phyloP scores from a whole-genome alignment of 2,113 vertebrate species.

The Arvicanthis niloticus region DNA sequence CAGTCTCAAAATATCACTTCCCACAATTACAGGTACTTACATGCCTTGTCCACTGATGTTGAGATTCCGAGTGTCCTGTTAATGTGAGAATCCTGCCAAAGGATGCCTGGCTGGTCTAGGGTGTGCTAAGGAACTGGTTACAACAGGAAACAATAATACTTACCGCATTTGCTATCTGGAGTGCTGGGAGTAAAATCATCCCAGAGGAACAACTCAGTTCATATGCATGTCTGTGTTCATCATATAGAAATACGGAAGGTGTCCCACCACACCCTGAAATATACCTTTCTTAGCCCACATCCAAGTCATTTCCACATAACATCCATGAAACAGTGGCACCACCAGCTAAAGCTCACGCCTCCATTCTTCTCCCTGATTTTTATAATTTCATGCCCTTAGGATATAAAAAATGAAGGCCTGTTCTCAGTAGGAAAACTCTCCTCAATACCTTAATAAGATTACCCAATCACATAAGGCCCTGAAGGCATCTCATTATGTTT shows the following conservation, averaged over 20 bases:
- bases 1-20: constrained; percentile 13
- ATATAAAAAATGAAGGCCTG: background rate
- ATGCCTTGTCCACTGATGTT: background rate
- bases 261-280: background rate
- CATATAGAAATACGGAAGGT: background rate
- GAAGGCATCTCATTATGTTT: background rate
- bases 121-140: background rate
- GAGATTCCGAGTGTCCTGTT: background rate
- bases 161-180: background rate
- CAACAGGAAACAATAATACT: too few relatives aligned
- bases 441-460: background rate
- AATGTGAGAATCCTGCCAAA: background rate
- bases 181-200: background rate
- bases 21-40: background rate
- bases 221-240: background rate
- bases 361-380: constrained; percentile 25
- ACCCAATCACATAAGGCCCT: background rate
- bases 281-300: background rate
- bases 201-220: background rate
- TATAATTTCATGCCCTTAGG: constrained; percentile 21
- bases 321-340: background rate
- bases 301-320: background rate
- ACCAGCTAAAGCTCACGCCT: background rate
- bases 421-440: constrained; percentile 1
- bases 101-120: background rate